Conservation (phyloP, 2,113 vertebrate species). For the Atherinomorus stipes region DNA sequence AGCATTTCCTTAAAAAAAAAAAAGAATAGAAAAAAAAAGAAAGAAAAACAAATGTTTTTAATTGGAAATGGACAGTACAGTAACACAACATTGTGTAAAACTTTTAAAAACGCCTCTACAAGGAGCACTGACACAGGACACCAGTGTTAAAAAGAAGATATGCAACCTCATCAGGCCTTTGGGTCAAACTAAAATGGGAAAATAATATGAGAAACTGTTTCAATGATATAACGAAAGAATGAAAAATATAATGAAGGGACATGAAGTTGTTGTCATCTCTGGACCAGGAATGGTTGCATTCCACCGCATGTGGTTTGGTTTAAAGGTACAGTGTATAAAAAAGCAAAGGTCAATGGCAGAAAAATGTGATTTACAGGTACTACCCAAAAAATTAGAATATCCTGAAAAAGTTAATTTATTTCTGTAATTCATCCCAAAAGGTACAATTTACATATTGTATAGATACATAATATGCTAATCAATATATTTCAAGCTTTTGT, state of each 20-base stretch:
- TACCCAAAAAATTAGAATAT: too few species aligned
- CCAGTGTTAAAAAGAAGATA: neutral
- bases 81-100: neutral
- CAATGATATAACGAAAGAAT: too few species aligned
- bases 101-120: neutral
- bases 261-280: neutral
- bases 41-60: neutral
- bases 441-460: too few species aligned
- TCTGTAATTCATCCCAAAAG: too few species aligned
- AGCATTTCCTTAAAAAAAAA: neutral
- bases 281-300: neutral
- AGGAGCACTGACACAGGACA: neutral
- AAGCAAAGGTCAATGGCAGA: too few species aligned
- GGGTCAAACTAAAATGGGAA: slow-evolving; percentile 15
- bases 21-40: neutral
- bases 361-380: too few species aligned
- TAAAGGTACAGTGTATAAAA: too few species aligned
- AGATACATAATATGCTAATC: too few species aligned
- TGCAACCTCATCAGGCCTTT: neutral
- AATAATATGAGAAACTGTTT: neutral
- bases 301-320: neutral
- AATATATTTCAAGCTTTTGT: too few species aligned
- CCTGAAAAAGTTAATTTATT: too few species aligned
- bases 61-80: neutral
- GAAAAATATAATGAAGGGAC: too few species aligned